These are phyloP conservation scores for Stylophora pistillata DNA, from an alignment of 64 coral and sea anemone species.

Conservation along the genomic window DNA sequence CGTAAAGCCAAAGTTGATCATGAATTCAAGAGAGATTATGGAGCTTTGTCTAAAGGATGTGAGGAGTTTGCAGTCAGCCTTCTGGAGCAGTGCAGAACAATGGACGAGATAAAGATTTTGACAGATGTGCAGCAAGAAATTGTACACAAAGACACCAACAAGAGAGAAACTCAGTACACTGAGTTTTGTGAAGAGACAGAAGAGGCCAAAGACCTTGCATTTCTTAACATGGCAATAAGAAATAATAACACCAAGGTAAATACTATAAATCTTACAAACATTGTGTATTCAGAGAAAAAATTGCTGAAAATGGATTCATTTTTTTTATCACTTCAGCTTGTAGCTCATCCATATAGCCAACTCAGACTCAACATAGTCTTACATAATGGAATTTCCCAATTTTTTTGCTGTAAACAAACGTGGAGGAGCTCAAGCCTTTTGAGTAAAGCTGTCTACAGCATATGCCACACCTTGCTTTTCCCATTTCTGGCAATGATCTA, in stretches of 20 bases:
- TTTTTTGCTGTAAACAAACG: not conserved
- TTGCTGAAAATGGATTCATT: not conserved
- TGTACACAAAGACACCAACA: not conserved
- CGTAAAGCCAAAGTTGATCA: constrained; percentile 23
- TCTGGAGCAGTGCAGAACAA: constrained; percentile 75
- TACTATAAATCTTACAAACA: not conserved
- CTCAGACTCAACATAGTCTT: constrained; percentile 59
- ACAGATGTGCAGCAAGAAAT: constrained; percentile 50
- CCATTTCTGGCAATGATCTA: constrained; percentile 59
- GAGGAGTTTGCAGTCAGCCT: constrained; percentile 67
- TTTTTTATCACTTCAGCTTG: constrained; percentile 39
- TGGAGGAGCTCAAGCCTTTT: constrained; percentile 45
- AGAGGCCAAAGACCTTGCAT: constrained; percentile 39
- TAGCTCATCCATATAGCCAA: constrained; percentile 84
- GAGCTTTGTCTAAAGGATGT: constrained; percentile 25
- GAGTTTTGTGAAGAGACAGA: not conserved
- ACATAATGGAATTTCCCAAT: constrained; percentile 46
- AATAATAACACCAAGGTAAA: constrained; percentile 56
- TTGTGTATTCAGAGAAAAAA: no score
- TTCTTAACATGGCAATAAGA: constrained; percentile 58
- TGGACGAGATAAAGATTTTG: constrained; percentile 59
- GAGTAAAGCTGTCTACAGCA: constrained; percentile 3
- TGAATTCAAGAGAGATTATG: constrained; percentile 70
- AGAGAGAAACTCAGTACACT: constrained; percentile 27
- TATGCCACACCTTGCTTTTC: constrained; percentile 52